Conservation (phyloP, 2,797 vertebrate genomes). For the Sebastes wilsoni region DNA sequence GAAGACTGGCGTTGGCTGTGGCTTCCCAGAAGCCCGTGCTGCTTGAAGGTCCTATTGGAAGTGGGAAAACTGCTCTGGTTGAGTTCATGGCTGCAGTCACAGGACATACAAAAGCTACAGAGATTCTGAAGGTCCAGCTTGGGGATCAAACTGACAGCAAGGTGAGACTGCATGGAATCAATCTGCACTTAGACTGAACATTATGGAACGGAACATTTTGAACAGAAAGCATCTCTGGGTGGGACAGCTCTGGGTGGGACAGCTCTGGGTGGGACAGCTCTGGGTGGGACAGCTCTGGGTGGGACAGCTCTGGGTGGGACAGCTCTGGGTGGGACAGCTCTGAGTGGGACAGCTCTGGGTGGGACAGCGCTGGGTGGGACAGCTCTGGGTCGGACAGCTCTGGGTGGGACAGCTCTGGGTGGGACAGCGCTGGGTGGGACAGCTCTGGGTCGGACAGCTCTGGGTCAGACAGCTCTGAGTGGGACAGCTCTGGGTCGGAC, state of each 20-base stretch:
- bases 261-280: no score
- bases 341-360: no score
- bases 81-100: constrained; percentile 91
- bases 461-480: accelerated
- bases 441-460: no score
- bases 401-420: no score
- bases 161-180: constrained; percentile 78
- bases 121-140: constrained; percentile 95
- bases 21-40: constrained; percentile 91
- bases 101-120: constrained; percentile 87
- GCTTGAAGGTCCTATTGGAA: constrained; percentile 95
- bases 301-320: no score
- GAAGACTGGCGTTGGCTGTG: constrained; percentile 91
- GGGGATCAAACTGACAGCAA: constrained; percentile 99
- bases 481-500: accelerated
- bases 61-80: constrained; percentile 94
- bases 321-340: no score
- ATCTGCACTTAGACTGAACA: neutral
- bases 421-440: no score
- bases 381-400: no score
- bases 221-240: neutral
- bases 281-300: accelerated
- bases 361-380: no score
- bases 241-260: no score
- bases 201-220: neutral